Percentiles rank a stretch among this genome's conserved stretches.
Evolutionary conservation across 2,888 invertebrate species (phyloP).

Genomic region (Venusia cambrica): DNA sequence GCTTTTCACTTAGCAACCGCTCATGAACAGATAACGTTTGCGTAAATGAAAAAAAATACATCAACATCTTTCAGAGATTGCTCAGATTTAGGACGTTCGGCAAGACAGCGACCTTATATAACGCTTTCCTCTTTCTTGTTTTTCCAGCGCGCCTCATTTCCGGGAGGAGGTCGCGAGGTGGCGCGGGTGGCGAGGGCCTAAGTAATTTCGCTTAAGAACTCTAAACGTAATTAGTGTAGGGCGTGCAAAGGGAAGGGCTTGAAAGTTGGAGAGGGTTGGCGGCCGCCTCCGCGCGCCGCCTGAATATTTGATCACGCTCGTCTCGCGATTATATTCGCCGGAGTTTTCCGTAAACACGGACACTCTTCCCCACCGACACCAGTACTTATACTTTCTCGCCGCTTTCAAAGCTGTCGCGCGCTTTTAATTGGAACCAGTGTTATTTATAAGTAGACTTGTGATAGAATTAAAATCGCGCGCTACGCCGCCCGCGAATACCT

Average conservation of each 20-base stretch:
- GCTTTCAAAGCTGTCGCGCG: slow-evolving; percentile 72
- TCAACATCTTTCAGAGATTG: slow-evolving; percentile 79
- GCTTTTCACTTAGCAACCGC: slow-evolving; percentile 81
- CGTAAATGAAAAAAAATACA: slow-evolving; percentile 79
- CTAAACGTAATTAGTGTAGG: slow-evolving; percentile 86
- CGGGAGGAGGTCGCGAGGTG: slow-evolving; percentile 67
- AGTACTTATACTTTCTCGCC: slow-evolving; percentile 66
- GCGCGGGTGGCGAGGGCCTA: slow-evolving; percentile 80
- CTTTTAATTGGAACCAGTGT: slow-evolving; percentile 75
- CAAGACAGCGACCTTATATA: slow-evolving; percentile 73
- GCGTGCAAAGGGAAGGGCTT: slow-evolving; percentile 83
- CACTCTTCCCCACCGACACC: slow-evolving; percentile 66
- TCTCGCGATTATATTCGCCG: slow-evolving; percentile 79
- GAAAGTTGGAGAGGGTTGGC: slow-evolving; percentile 83
- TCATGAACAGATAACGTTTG: slow-evolving; percentile 75
- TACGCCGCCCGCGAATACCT: slow-evolving; percentile 64
- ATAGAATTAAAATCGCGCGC: slow-evolving; percentile 77
- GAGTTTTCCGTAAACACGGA: slow-evolving; percentile 78
- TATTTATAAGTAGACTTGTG: slow-evolving; percentile 75
- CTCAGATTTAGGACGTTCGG: slow-evolving; percentile 76
- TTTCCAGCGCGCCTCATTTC: slow-evolving; percentile 79
- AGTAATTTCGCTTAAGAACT: slow-evolving; percentile 86
- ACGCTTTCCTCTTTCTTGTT: slow-evolving; percentile 78
- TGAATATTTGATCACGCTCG: slow-evolving; percentile 79
- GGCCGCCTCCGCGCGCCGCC: slow-evolving; percentile 65